A percentile compares a stretch with the other conserved stretches of the same genome.
Evolutionary conservation across 2,113 vertebrate genomes (phyloP).

Genomic region (Dunckerocampus dactyliophorus): DNA sequence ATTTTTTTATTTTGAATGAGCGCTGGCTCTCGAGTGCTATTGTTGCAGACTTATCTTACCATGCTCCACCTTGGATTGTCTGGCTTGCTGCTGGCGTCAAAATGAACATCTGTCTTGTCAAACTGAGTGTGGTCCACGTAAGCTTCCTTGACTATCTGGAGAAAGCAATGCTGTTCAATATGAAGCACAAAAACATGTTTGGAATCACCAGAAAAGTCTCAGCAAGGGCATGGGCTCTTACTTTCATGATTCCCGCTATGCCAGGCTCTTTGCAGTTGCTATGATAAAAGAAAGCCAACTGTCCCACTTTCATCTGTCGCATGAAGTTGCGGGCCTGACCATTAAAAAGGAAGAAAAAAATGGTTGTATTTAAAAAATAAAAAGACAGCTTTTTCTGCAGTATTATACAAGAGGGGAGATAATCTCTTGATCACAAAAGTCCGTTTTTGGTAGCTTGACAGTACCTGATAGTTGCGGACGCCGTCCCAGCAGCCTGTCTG

Average conservation of each 20-base stretch:
- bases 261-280: conserved; percentile 97
- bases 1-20: neutral
- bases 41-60: conserved; percentile 62
- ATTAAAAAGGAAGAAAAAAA: neutral
- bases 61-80: conserved; percentile 95
- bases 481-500: conserved; percentile 93
- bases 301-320: conserved; percentile 85
- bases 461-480: conserved; percentile 94
- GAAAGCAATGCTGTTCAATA: neutral
- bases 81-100: conserved; percentile 83
- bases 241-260: conserved; percentile 85
- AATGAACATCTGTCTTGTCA: conserved; percentile 85
- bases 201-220: neutral
- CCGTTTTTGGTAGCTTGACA: neutral
- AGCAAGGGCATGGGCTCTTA: conserved; percentile 55
- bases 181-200: neutral
- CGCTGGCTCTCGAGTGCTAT: too few species aligned
- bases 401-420: neutral
- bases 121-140: conserved; percentile 98
- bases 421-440: neutral
- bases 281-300: conserved; percentile 94
- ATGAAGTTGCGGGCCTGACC: conserved; percentile 92
- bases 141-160: conserved; percentile 88
- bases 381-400: neutral
- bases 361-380: neutral